Percentiles rank a stretch among this genome's conserved stretches.
Conservation (phyloP, 23 tunicate genomes). For the Halocynthia aurantium region DNA sequence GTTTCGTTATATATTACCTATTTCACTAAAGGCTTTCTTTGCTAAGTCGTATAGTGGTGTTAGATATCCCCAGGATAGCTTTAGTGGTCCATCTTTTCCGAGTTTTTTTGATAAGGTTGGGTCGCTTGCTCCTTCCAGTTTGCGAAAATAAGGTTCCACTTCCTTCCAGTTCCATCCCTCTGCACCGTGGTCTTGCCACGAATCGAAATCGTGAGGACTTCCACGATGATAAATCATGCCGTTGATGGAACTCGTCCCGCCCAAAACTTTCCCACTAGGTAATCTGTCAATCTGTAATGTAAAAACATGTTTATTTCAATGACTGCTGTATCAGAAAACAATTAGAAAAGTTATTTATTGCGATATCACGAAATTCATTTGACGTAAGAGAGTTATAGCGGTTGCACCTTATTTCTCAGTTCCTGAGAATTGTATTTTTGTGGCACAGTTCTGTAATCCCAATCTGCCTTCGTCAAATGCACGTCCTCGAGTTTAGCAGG, state of each 20-base stretch:
- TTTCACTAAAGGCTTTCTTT: slow-evolving; percentile 1
- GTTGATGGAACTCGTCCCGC: slow-evolving; percentile 74
- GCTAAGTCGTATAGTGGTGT: slow-evolving; percentile 1
- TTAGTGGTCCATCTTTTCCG: slow-evolving; percentile 2
- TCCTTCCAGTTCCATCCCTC: slow-evolving; percentile 51
- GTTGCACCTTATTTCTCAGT: slow-evolving; percentile 26
- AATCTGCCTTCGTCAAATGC: slow-evolving; percentile 17
- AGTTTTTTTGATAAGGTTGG: neutral
- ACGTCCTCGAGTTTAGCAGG: slow-evolving; percentile 20
- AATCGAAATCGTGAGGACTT: slow-evolving; percentile 49
- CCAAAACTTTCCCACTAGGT: slow-evolving; percentile 71
- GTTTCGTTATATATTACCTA: neutral
- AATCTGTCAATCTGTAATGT: slow-evolving; percentile 28
- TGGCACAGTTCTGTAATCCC: slow-evolving; percentile 48
- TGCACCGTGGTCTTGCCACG: slow-evolving; percentile 73
- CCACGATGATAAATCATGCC: slow-evolving; percentile 54
- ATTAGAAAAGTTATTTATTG: neutral
- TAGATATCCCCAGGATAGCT: neutral
- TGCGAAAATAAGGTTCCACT: slow-evolving; percentile 45
- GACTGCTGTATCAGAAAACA: neutral
- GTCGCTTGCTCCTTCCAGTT: slow-evolving; percentile 31
- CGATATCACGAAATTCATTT: neutral
- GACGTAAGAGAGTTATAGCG: neutral
- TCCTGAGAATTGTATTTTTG: slow-evolving; percentile 26
- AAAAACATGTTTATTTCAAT: neutral